Conservation (phyloP, 2,888 invertebrate genomes). For the Pachliopta kotzebuea region DNA sequence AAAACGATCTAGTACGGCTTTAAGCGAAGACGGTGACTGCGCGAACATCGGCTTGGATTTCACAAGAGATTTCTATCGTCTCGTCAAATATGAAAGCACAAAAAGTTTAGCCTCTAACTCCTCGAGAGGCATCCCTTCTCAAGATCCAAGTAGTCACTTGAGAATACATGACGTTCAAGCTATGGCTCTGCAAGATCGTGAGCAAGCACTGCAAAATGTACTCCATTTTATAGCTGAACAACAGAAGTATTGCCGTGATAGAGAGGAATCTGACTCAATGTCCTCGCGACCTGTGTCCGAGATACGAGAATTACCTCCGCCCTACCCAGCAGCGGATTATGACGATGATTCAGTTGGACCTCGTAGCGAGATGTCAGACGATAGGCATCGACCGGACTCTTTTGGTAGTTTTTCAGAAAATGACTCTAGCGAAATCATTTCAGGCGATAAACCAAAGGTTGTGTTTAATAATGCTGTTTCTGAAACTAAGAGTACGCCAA, state of each 20-base stretch:
- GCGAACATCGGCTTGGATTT: constrained; percentile 87
- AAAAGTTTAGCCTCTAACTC: constrained; percentile 89
- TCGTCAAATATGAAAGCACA: constrained; percentile 90
- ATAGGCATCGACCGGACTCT: constrained; percentile 69
- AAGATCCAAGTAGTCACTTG: constrained; percentile 70
- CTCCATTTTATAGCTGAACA: constrained; percentile 88
- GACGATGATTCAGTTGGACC: constrained; percentile 74
- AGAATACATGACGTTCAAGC: constrained; percentile 71
- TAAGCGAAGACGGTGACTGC: constrained; percentile 86
- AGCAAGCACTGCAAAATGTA: constrained; percentile 86
- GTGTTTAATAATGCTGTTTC: constrained; percentile 68
- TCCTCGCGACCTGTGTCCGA: constrained; percentile 79
- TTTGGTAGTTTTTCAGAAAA: constrained; percentile 76
- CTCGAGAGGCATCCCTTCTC: constrained; percentile 82
- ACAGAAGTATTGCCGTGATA: constrained; percentile 84
- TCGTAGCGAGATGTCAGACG: constrained; percentile 72
- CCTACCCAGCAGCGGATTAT: constrained; percentile 72
- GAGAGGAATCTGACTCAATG: constrained; percentile 80
- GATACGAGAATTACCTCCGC: constrained; percentile 79
- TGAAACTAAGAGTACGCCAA: constrained; percentile 68
- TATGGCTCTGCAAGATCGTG: constrained; percentile 81
- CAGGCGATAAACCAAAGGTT: constrained; percentile 55
- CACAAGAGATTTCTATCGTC: constrained; percentile 88
- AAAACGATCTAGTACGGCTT: constrained; percentile 85
- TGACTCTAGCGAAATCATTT: constrained; percentile 64